These are phyloP conservation scores for Microtus ochrogaster DNA, from an alignment of 2,113 vertebrate genomes.

Conservation along the genomic window DNA sequence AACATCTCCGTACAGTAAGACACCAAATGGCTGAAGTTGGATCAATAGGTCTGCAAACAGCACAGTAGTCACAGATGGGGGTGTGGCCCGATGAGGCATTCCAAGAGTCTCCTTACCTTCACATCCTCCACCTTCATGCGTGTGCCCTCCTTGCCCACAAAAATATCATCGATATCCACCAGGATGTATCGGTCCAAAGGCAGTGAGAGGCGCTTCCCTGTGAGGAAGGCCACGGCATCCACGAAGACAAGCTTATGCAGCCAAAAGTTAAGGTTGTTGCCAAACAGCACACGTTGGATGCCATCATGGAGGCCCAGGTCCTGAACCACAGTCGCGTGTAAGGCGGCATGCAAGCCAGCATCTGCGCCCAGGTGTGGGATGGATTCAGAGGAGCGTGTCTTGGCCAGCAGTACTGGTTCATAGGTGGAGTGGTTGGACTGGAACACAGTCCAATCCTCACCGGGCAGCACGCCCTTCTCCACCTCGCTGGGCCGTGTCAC, in stretches of 20 bases:
- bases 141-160: slow-evolving; percentile 98
- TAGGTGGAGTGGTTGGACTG: slow-evolving; percentile 99
- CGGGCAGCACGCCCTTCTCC: slow-evolving; percentile 94
- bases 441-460: slow-evolving; percentile 98
- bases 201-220: slow-evolving; percentile 94
- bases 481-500: slow-evolving; percentile 95
- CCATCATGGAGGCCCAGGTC: slow-evolving; percentile 97
- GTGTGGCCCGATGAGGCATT: rapidly evolving
- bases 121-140: slow-evolving; percentile 98
- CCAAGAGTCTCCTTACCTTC: slow-evolving; percentile 87
- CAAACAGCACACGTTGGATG: slow-evolving; percentile 97
- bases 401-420: slow-evolving; percentile 95
- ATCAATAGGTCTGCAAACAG: neutral
- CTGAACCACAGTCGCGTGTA: slow-evolving; percentile 97
- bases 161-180: slow-evolving; percentile 98
- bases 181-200: slow-evolving; percentile 96
- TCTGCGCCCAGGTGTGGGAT: slow-evolving; percentile 92
- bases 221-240: slow-evolving; percentile 96
- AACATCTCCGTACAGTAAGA: neutral
- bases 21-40: neutral
- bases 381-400: slow-evolving; percentile 95
- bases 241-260: slow-evolving; percentile 97
- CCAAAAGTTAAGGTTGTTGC: slow-evolving; percentile 98
- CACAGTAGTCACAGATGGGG: too few relatives aligned
- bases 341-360: slow-evolving; percentile 91